Base-by-base conservation (phyloP, 2,888 invertebrate genomes). In the Cephus nigrinus region DNA sequence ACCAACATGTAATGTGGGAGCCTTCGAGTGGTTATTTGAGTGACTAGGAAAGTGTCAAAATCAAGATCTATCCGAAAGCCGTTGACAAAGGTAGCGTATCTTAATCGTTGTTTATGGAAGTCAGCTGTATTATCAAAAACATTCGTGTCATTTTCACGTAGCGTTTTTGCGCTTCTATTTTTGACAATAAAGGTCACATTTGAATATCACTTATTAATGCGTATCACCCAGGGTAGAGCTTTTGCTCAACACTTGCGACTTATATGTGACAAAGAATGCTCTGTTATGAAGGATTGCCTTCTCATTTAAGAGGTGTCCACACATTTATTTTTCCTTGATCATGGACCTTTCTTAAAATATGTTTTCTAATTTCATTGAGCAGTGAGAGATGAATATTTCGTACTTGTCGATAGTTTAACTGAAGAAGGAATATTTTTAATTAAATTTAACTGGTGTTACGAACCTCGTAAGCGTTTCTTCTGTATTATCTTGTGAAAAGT, bases 71-170 rank as follows among this genome's bases (percentile, higher is more conserved):
- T 55, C 15, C 31, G 55, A 79, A 83, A 84, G 74, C 81, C 81
- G 78, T 78, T 80, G 82, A 86, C 84, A 81, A 90, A 90, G 90
- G 90, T 90, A 88, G 83, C 86, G 55, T 55, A 68, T 69, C 34
- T 73, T 55, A 78, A 69, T 68, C 87, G 89, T 90, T 90, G 90
- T 90, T 90, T 90, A 90, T 89, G 84, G 84, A 86, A 84, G 89
- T 90, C 90, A 90, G 90, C 90, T 90, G 90, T 90, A 86, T 84
- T 84, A 86, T 86, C 85, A 88, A 89, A 55, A 55, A 86, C 86
- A 85, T 81, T 77, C 81, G 80, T 81, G 82, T 82, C 74, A 74
- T 78, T 76, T 76, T 30, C 68, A 4, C 11, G n/a, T 33, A 36
- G 74, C 69, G 74, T 80, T 80, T 76, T 74, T 78, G 74, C 76